These are phyloP conservation scores for Drosophila navojoa DNA, from an alignment of 1,140 invertebrate species.

Conservation along the genomic window DNA sequence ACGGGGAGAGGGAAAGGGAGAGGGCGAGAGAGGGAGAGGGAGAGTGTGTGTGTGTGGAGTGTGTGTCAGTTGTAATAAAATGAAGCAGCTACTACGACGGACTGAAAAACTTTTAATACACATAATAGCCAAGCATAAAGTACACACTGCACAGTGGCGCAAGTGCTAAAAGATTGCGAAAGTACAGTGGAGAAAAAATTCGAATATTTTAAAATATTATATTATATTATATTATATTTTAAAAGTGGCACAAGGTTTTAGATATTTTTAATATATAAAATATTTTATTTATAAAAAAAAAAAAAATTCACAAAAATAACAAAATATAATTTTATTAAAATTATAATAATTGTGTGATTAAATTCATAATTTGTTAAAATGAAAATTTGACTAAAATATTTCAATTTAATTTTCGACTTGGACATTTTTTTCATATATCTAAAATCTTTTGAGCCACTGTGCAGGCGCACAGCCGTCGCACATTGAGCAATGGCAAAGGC, in stretches of 20 bases:
- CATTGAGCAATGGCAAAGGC: conserved; percentile 41
- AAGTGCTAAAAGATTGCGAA: neutral
- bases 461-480: conserved; percentile 28
- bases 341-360: too few relatives aligned
- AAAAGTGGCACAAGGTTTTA: too few relatives aligned
- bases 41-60: conserved; percentile 25
- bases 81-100: conserved; percentile 62
- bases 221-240: too few relatives aligned
- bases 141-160: conserved; percentile 26
- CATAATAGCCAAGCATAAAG: conserved; percentile 73
- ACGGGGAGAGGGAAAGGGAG: conserved; percentile 16
- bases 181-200: neutral
- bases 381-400: too few relatives aligned
- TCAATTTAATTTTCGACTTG: too few relatives aligned
- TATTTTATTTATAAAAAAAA: too few relatives aligned
- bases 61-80: conserved; percentile 74
- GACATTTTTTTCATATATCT: too few relatives aligned
- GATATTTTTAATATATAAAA: too few relatives aligned
- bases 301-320: too few relatives aligned
- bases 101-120: conserved; percentile 81
- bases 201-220: too few relatives aligned
- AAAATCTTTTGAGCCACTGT: neutral
- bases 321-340: too few relatives aligned
- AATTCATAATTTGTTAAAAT: too few relatives aligned
- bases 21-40: conserved; percentile 22